Percentiles rank a stretch among this genome's conserved stretches.
Conservation (phyloP, 2,113 vertebrate species). For the Saiga tatarica region DNA sequence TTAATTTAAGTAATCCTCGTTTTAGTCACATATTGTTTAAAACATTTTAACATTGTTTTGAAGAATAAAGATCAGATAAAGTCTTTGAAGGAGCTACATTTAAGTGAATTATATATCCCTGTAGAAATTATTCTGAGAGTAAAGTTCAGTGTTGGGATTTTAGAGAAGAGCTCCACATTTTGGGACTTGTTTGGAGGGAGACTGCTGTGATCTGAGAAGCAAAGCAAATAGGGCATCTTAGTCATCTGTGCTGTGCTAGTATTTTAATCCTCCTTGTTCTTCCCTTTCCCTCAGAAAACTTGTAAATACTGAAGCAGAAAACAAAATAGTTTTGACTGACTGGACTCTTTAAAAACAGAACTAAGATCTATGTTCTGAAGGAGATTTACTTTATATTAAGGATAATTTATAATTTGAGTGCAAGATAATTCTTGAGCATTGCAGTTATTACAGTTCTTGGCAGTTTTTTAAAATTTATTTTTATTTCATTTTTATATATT, state of each 20-base stretch:
- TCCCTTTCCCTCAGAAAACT: neutral
- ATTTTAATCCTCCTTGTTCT: neutral
- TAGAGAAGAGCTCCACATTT: constrained; percentile 5
- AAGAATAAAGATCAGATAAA: neutral
- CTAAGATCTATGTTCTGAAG: neutral
- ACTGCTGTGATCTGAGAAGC: constrained; percentile 8
- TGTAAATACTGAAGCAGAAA: neutral
- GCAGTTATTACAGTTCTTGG: neutral
- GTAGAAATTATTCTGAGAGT: constrained; percentile 13
- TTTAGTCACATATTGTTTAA: neutral
- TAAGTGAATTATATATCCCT: neutral
- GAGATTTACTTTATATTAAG: neutral
- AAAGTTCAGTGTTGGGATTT: constrained; percentile 13
- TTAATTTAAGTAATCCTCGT: neutral
- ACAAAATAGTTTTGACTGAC: constrained; percentile 3
- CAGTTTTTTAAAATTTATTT: neutral
- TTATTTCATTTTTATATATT: neutral
- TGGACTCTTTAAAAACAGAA: neutral
- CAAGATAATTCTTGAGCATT: constrained; percentile 15
- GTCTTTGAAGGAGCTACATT: neutral
- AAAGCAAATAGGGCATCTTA: neutral
- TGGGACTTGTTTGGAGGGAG: neutral
- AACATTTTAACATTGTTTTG: neutral
- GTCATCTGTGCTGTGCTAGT: neutral
- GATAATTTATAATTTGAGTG: constrained; percentile 1